Base-by-base conservation (phyloP, 2,797 vertebrate species). In the Brotula barbata region DNA sequence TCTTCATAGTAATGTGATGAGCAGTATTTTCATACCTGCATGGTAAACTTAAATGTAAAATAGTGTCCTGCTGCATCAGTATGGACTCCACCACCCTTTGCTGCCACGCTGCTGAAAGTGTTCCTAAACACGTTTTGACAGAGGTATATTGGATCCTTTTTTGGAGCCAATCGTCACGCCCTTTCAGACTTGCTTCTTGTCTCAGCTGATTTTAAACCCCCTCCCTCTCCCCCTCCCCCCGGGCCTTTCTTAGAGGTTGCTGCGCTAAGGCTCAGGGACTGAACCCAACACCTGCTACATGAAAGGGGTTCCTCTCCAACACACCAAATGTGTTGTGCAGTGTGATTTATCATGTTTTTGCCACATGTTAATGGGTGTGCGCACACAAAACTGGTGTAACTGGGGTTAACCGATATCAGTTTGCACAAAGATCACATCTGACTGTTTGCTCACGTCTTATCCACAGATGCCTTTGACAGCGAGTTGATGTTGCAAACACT, bases 401-500 rank as follows among this genome's bases (percentile, higher is more conserved):
- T 15, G 7, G 12, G 13, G 10, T 65, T 25, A 31, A 37, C 28
- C 5, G 13, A 56, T 46, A 6, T 11, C 10, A 31, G 10, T 20
- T 47, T 5, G 12, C 14, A 3, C 37, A 5, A 41, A 28, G 21
- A 42, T 46, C 15, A 14, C 20, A 49, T 11, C 55, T 71, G 28
- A 61, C 16, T 23, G 0, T 23, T 39, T 56, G 11, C 7, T 14
- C 10, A 5, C 23, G 19, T 28, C 21, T 72, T 65, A 6, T 70
- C 23, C 34, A n/a, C 81, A 99, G 97, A 99, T 92, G 95, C 97
- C 88, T 98, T 99, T 78, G 97, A 99, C 90, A 98, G 91, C 41
- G 96, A 97, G 77, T 90, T 99, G 73, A 93, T 99, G 20, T 87
- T 94, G 89, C 93, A 95, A 80, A 99, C 96, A 0, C 93, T 99